Base-by-base conservation (phyloP, 2,113 vertebrate species). In the Crocuta crocuta region DNA sequence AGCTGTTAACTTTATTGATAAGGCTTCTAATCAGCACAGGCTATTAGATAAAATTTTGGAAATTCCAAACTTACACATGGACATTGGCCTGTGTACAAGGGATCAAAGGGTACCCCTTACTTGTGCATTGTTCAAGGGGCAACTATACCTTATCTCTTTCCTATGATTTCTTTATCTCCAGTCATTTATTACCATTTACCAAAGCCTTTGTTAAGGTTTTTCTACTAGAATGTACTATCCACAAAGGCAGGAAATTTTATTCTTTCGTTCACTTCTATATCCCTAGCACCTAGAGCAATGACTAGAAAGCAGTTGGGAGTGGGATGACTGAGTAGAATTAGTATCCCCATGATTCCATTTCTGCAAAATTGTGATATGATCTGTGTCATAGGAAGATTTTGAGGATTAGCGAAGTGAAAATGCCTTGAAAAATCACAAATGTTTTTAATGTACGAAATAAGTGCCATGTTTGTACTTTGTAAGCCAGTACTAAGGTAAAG, bases 401-500 rank as follows among this genome's bases (percentile, higher is more conserved):
- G 11, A 88, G 23, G 11, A 94, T 53, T 84, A 58, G 39, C 89
- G 78, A 87, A 66, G 61, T 74, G n/a, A 94, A 92, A 91, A 84
- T 94, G n/a, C 81, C 45, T 97, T 55, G 31, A 96, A 97, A 90
- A 86, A 63, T 84, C 83, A 43, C 39, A 90, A 7, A 0, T 89
- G 2, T 79, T 94, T 81, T 91, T 76, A 78, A 68, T 91, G 35
- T 28, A 70, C 17, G 45, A 91, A 74, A 23, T 4, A 96, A 48
- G 45, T 53, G 17, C n/a, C n/a, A 68, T 78, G 21, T 28, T 79
- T 81, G 43, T 71, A 80, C 35, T 76, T 2, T 68, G 7, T 87
- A 70, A 78, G 43, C 55, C 31, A 23, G 23, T 66, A 65, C 28
- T 71, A 33, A 90, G 58, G 6, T 50, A 26, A 61, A 17, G 31